Evolutionary conservation across 2,888 invertebrate genomes (phyloP).

Genomic region (Magallana nippona): DNA sequence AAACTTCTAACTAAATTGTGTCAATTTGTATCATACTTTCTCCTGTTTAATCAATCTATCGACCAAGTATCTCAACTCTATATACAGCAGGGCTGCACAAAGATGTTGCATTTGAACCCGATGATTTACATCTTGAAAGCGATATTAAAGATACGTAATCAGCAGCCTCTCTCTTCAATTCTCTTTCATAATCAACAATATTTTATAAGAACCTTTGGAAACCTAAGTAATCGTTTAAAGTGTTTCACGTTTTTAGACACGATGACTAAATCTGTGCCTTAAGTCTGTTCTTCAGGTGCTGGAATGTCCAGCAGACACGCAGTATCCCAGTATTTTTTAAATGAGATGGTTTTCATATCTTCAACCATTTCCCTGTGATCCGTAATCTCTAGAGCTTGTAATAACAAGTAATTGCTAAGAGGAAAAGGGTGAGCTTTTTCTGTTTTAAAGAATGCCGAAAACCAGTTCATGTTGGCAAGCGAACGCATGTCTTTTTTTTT

Average conservation of each 20-base stretch:
- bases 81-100: constrained; percentile 1
- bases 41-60: not conserved
- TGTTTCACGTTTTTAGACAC: constrained; percentile 9
- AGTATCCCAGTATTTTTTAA: not conserved
- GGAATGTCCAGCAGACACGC: not conserved
- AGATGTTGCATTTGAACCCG: not conserved
- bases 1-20: not conserved
- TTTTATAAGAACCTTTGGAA: not conserved
- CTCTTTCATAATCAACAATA: constrained; percentile 10
- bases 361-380: not conserved
- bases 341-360: not conserved
- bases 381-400: not conserved
- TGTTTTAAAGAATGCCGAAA: constrained; percentile 4
- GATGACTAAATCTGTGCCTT: not conserved
- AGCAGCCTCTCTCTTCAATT: not conserved
- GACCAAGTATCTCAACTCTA: not conserved
- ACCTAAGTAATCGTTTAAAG: constrained; percentile 6
- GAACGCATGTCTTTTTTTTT: constrained; percentile 7
- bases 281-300: not conserved
- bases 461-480: not conserved
- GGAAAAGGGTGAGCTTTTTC: not conserved
- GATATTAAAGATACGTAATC: not conserved
- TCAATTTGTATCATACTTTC: not conserved
- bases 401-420: not conserved
- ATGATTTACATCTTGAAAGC: constrained; percentile 9